Evolutionary conservation across 1,140 invertebrate species (phyloP), one percentile per base, ranked within the genome.

Genomic region (Pogonomyrmex barbatus): DNA sequence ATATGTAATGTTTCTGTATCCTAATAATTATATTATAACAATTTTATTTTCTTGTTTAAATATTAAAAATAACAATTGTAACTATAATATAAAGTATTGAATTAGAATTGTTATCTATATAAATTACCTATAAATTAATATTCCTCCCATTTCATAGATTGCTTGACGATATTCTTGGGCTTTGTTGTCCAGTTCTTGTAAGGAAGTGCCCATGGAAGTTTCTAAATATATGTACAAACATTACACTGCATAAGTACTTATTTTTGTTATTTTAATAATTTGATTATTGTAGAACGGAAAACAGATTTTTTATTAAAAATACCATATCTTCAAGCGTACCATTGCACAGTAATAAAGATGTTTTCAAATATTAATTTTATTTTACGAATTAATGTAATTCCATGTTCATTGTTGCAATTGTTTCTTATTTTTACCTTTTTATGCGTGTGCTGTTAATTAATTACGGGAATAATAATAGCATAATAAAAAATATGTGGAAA

Each of bases 171-270:
- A 96, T 42, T 96, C 96, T n/a, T 96, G 95, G 24, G 24, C 24
- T 24, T 9, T 95, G 93, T 96, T 92, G 75, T 94, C 92, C 47
- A 71, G 52, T 45, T 96, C 96, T 92, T 96, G 95, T 52, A 98
- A 95, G 77, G 96, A 96, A 52, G 96, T 96, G 0, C 98, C 98
- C 97, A 98, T 98, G 17, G 97, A 97, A 65, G 97, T 97, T 94
- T 98, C 97, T 97, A 93, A 91, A 83, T 71, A 79, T 0, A 79
- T 67, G 10, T 50, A 67, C 2, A 30, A 36, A 47, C 30, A 24
- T 24, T 24, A 24, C 24, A 24, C 24, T 24, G 24, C 24, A 12
- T 68, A 45, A 45, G 0, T 2, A 67, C 0, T 24, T 67, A 45
- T 24, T 24, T 67, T 9, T 9, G 17, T 0, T 63, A 39, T 17